Percentiles rank a stretch among this genome's conserved stretches.
These are phyloP conservation scores for Patella pellucida DNA, from an alignment of 2,888 invertebrate genomes.

Conservation along the genomic window DNA sequence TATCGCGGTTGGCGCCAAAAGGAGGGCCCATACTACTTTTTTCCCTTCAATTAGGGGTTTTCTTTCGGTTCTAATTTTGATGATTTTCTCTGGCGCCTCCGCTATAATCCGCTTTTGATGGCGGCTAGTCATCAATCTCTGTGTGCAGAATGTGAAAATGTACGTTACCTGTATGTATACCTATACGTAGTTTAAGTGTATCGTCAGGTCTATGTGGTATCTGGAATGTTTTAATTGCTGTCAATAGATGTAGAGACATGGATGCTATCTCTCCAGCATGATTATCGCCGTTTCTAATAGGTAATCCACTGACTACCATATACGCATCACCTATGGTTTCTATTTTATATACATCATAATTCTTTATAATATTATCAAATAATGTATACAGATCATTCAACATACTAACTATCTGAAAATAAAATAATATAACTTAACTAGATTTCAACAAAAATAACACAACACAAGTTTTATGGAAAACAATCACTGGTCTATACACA, in stretches of 20 bases:
- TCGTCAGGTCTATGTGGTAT: conserved; percentile 63
- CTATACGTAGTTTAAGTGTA: conserved; percentile 64
- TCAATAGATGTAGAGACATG: conserved; percentile 67
- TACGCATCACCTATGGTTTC: conserved; percentile 69
- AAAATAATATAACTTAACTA: neutral
- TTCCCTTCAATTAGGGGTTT: no score
- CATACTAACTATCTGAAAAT: conserved; percentile 43
- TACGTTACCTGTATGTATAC: conserved; percentile 67
- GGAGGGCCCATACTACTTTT: no score
- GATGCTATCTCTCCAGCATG: conserved; percentile 71
- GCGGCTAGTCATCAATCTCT: no score
- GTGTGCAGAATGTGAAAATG: neutral
- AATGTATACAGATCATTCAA: conserved; percentile 96
- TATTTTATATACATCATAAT: conserved; percentile 98
- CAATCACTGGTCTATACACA: no score
- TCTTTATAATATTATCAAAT: conserved; percentile 94
- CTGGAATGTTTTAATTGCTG: conserved; percentile 62
- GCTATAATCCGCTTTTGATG: no score
- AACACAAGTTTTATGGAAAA: no score
- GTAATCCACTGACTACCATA: conserved; percentile 70
- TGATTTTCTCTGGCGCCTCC: no score
- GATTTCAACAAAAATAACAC: no score
- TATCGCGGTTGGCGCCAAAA: no score
- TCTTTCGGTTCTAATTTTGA: no score
- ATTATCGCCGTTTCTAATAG: conserved; percentile 64